Evolutionary conservation across 2,113 vertebrate species (phyloP).

Genomic region (Oxygymnocypris stewartii): DNA sequence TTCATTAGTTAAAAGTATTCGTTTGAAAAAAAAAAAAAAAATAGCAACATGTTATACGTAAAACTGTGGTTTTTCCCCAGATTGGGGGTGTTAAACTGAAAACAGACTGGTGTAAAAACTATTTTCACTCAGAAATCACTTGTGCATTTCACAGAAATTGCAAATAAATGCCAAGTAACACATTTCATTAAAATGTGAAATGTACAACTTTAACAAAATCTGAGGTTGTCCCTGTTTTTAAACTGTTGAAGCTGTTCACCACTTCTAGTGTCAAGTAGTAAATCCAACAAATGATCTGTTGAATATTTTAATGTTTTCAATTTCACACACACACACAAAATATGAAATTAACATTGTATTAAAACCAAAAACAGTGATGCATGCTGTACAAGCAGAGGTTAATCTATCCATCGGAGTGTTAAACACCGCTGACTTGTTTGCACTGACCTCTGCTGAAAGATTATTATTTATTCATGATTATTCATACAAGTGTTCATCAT

Average conservation of each 20-base stretch:
- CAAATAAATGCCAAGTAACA: no score
- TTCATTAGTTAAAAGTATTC: neutral
- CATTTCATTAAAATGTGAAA: neutral
- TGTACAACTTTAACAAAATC: neutral
- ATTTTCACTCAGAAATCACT: neutral
- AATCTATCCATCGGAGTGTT: conserved; percentile 7
- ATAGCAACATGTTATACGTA: neutral
- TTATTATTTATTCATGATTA: conserved; percentile 44
- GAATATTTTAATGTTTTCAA: neutral
- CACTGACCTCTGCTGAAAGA: neutral
- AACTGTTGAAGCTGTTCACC: neutral
- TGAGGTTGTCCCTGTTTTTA: neutral
- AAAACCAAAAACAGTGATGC: neutral
- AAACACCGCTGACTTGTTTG: conserved; percentile 34
- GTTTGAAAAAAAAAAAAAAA: neutral
- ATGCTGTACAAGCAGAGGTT: neutral
- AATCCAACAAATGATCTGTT: neutral
- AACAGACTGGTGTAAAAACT: neutral
- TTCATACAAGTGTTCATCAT: conserved; percentile 36
- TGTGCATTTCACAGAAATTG: no score
- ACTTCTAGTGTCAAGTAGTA: neutral
- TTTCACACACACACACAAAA: neutral
- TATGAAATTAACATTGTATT: no score
- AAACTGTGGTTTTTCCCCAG: neutral
- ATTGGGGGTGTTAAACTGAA: neutral